Base-by-base conservation (phyloP, 2,113 vertebrate species). In the Furnarius figulus region DNA sequence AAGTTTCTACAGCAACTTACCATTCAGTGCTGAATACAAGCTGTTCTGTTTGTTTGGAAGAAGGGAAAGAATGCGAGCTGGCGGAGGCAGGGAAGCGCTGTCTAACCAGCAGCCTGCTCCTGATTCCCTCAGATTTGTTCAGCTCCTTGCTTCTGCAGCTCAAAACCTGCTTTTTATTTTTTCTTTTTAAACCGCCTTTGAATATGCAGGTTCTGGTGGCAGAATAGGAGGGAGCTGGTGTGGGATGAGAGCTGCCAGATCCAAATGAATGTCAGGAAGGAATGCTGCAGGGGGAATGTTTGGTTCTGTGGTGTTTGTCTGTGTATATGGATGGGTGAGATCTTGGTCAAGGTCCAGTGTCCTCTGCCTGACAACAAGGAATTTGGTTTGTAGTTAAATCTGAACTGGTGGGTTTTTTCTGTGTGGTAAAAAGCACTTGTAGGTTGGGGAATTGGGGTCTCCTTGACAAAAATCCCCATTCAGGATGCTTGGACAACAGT, bases 1-100 rank as follows among this genome's bases (percentile, higher is more conserved):
- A 95, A 96, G 95, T 98, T 97, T 90, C 85, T 85, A 49, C 96
- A 96, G 97, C 95, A 93, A 72, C 91, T 97, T 96, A 68, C 96
- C 86, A 89, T 93, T 94, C 97, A 97, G 97, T 93, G 93, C 30
- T 93, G 97, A 96, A 91, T 80, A 94, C 90, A 95, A 97, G 96
- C 97, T 94, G 95, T 91, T 97, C 93, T 95, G 96, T 95, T 96
- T 97, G 92, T 95, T 96, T 95, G 33, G 80, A 93, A 71, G 86
- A 71, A 87, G 73, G 65, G 49, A 17, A 63, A 88, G 91, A 82
- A 75, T 49, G 74, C 4, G 2, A 8, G 39, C 27, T 75, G 92
- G 67, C 22, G 23, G 86, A 40, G 72, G 76, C 65, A 78, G 87
- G 56, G 39, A 75, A 76, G 42, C 4, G 2, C 68, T 44, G 42